Evolutionary conservation across 1,140 invertebrate species (phyloP), one percentile per base, ranked within the genome.

Genomic region (Caenorhabditis briggsae): DNA sequence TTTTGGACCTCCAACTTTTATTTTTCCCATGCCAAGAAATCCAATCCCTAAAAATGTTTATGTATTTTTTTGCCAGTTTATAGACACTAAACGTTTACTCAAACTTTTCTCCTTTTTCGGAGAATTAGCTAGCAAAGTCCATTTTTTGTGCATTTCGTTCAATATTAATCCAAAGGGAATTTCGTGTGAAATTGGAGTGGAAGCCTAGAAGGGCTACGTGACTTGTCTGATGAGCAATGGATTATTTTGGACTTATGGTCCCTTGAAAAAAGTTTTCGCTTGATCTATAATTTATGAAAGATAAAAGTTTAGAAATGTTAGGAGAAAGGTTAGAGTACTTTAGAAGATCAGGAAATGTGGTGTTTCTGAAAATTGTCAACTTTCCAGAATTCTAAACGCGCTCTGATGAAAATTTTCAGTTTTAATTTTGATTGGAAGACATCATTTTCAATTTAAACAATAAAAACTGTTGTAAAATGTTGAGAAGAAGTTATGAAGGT

Each of bases 71-170:
- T 41, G 43, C 50, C 70, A 78, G 48, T 78, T 48, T 78, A n/a
- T 78, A 20, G 56, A 5, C 18, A n/a, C 18, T 53, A 2, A 61
- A 61, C 8, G 46, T 78, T 78, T 78, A 50, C 46, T 20, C 70
- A 50, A 5, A 78, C 43, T 78, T 78, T 78, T 78, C 41, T 12
- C 6, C 14, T 6, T 74, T 46, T 46, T 64, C n/a, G 8, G 2
- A 11, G 0, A 53, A 1, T 48, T 48, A 50, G 11, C 11, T n/a
- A 1, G 23, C 43, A 78, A 78, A 78, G 20, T 78, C 23, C 12
- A 12, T 78, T 78, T 78, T 78, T 78, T 78, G 70, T 23, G 25
- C 53, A 78, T 50, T 78, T 50, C 70, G n/a, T 78, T 50, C 20
- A 78, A 33, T 33, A 2, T 33, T 33, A 33, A 33, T 33, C 33